Conservation (phyloP, 2,797 vertebrate species). For the Ambastaia sidthimunki region DNA sequence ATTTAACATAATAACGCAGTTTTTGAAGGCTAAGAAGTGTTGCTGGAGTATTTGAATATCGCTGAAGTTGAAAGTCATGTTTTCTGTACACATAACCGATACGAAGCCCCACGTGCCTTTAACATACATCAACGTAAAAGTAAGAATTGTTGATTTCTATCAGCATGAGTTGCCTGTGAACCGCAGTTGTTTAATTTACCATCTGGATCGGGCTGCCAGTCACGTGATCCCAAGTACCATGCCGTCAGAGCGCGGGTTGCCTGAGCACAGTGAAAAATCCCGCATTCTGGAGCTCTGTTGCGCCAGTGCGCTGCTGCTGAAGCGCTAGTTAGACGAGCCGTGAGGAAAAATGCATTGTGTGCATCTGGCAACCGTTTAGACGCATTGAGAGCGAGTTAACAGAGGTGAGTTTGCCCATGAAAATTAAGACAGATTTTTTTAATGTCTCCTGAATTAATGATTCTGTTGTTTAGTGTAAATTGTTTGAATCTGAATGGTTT, state of each 20-base stretch:
- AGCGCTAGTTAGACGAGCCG: background rate
- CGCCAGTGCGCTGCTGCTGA: background rate
- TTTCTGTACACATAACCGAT: background rate
- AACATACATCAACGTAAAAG: background rate
- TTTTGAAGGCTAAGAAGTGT: no score
- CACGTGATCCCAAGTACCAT: slow-evolving; percentile 52
- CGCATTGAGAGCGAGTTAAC: slow-evolving; percentile 62
- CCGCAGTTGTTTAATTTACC: slow-evolving; percentile 38
- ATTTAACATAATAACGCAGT: no score
- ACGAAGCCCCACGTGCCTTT: background rate
- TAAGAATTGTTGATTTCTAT: background rate
- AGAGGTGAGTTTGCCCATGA: slow-evolving; percentile 61
- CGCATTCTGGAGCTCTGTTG: slow-evolving; percentile 8
- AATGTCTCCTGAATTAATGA: background rate
- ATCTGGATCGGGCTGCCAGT: slow-evolving; percentile 52
- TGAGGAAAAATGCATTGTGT: background rate
- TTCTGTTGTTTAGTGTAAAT: background rate
- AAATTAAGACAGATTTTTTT: slow-evolving; percentile 23
- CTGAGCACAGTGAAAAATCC: slow-evolving; percentile 31
- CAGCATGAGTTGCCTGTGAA: background rate
- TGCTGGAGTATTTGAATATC: no score
- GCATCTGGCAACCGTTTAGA: slow-evolving; percentile 57
- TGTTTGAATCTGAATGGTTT: background rate
- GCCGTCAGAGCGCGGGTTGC: slow-evolving; percentile 61
- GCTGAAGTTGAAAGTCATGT: no score